Evolutionary conservation across 1,140 invertebrate species (phyloP).

Genomic region (Palaemon carinicauda): DNA sequence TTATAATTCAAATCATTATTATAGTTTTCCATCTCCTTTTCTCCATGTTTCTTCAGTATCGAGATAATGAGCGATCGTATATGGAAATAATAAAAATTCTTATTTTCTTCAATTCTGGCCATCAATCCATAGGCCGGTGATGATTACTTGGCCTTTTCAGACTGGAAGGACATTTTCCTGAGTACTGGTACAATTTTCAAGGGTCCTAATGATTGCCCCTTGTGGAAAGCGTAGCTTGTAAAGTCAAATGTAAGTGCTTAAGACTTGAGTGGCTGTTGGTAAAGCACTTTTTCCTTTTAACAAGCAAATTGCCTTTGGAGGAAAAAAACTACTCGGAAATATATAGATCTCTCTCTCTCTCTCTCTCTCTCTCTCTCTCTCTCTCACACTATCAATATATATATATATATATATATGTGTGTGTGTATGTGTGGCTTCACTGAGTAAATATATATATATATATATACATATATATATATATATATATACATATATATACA

Average conservation of each 20-base stretch:
- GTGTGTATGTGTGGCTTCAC: not conserved
- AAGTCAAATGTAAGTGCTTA: not conserved
- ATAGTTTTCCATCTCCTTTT: no score
- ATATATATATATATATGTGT: not conserved
- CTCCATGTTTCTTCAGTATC: no score
- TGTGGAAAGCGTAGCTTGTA: not conserved
- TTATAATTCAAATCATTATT: no score
- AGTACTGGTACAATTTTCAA: slow-evolving; percentile 35
- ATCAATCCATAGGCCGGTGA: not conserved
- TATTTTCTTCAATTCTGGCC: not conserved
- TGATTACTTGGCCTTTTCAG: not conserved
- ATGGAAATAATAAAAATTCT: not conserved
- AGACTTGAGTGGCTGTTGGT: no score
- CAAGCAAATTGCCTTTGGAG: no score
- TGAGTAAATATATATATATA: not conserved
- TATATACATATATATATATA: not conserved
- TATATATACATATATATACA: not conserved
- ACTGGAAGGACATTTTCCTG: not conserved
- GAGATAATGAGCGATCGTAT: no score
- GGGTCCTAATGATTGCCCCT: slow-evolving; percentile 15
- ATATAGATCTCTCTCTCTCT: no score
- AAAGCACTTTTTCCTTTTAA: no score
- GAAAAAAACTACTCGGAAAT: no score
- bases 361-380: no score
- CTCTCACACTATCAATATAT: not conserved